Evolutionary conservation across 2,888 invertebrate genomes (phyloP).

Genomic region (Euclidia mi): DNA sequence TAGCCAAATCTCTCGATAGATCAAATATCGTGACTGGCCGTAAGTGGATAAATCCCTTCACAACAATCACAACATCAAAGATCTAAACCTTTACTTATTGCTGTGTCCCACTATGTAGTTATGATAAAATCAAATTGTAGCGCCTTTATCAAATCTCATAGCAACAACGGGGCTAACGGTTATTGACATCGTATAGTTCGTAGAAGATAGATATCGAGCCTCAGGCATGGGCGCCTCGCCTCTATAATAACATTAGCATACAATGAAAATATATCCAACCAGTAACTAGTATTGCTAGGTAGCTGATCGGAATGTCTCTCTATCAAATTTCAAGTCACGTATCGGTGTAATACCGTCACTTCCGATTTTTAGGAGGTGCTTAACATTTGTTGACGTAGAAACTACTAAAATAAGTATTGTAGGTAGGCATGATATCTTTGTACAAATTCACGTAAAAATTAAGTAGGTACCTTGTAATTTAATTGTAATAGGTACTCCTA

Average conservation of each 20-base stretch:
- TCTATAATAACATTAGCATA: conserved; percentile 57
- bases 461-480: no score
- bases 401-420: no score
- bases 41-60: no score
- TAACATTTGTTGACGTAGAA: not conserved
- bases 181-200: conserved; percentile 31
- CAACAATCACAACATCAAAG: no score
- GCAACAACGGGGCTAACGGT: conserved; percentile 36
- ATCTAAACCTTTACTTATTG: no score
- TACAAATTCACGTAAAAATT: no score
- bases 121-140: no score
- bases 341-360: conserved; percentile 10
- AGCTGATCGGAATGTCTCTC: conserved; percentile 36
- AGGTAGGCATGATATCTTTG: no score
- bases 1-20: no score
- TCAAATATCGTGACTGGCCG: no score
- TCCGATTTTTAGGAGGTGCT: conserved; percentile 8
- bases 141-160: conserved; percentile 19
- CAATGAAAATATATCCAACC: conserved; percentile 55
- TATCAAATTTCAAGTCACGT: conserved; percentile 40
- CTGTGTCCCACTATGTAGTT: no score
- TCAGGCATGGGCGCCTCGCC: conserved; percentile 23
- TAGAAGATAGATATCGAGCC: conserved; percentile 36
- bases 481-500: no score
- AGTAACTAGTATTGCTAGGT: conserved; percentile 35